Conservation (phyloP, 2,888 invertebrate genomes). For the Maniola hyperantus region DNA sequence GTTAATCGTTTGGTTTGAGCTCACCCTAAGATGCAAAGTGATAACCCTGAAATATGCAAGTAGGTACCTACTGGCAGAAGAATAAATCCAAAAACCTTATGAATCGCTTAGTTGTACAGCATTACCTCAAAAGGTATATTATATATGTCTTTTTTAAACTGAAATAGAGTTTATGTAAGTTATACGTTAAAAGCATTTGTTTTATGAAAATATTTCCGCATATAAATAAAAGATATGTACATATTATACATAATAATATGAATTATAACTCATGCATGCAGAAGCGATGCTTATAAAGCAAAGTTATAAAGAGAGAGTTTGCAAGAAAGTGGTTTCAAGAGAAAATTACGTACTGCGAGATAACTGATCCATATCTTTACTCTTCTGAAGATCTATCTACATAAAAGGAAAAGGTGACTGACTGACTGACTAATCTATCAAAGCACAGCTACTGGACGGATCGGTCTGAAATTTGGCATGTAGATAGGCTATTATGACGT, state of each 20-base stretch:
- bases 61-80: background rate
- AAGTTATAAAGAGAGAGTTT: conserved; percentile 5
- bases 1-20: too few species aligned
- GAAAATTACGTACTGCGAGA: conserved; percentile 1
- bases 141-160: background rate
- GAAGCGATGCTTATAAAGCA: background rate
- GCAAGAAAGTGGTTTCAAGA: conserved; percentile 14
- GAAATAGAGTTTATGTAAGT: background rate
- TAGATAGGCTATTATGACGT: too few species aligned
- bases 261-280: conserved; percentile 13
- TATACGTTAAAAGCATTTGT: background rate
- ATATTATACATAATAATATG: background rate
- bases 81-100: background rate
- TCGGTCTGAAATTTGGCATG: too few species aligned
- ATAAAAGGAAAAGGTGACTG: too few species aligned
- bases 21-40: too few species aligned
- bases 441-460: too few species aligned
- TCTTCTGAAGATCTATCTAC: background rate
- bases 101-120: background rate
- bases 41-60: too few species aligned
- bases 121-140: background rate
- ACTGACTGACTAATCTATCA: too few species aligned
- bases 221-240: conserved; percentile 15
- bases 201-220: conserved; percentile 14
- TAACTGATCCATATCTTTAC: conserved; percentile 17